Evolutionary conservation across 2,888 invertebrate genomes (phyloP).

Genomic region (Galerucella calmariensis): DNA sequence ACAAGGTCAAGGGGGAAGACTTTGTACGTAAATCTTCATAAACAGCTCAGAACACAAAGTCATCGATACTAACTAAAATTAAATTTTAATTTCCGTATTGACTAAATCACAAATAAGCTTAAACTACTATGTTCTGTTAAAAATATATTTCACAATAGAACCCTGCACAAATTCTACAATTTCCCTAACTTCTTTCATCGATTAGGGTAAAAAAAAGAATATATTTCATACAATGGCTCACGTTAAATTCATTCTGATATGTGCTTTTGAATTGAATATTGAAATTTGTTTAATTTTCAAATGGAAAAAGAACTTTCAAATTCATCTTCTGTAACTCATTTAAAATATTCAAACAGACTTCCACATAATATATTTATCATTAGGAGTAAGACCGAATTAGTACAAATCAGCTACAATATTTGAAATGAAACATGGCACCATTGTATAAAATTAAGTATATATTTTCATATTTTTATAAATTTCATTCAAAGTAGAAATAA

Average conservation of each 20-base stretch:
- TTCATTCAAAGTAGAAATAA: no score
- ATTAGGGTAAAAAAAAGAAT: neutral
- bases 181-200: conserved; percentile 17
- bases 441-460: neutral
- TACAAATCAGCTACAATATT: neutral
- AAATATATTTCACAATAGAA: conserved; percentile 27
- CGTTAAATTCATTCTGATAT: neutral
- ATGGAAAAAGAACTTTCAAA: neutral
- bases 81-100: conserved; percentile 2
- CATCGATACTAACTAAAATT: neutral
- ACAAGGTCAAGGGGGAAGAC: neutral
- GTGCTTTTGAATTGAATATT: neutral
- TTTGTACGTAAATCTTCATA: neutral
- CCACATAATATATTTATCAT: no score
- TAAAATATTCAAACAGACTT: neutral
- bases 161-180: conserved; percentile 25
- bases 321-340: neutral
- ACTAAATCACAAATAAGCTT: conserved; percentile 29
- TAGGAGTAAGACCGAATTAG: no score
- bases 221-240: neutral
- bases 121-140: conserved; percentile 18
- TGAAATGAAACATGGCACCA: neutral
- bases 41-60: neutral
- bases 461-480: neutral
- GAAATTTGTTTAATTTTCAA: no score